These are phyloP conservation scores for Periphyllus acericola DNA, from an alignment of 2,888 invertebrate genomes.

Conservation along the genomic window DNA sequence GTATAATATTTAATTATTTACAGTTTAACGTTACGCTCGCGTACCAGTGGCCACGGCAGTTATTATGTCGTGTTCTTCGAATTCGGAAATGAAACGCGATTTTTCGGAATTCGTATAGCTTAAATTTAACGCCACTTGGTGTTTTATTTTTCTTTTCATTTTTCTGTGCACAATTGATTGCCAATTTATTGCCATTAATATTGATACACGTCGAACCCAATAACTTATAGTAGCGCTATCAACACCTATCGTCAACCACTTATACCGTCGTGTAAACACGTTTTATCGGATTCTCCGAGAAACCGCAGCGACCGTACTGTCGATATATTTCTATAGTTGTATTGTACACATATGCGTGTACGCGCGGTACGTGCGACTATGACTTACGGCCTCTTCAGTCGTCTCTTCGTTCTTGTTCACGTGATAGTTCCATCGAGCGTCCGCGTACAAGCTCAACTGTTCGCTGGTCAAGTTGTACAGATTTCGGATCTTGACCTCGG, in stretches of 20 bases:
- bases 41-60: not conserved
- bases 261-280: not conserved
- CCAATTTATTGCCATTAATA: too few species aligned
- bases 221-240: too few species aligned
- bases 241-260: not conserved
- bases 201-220: too few species aligned
- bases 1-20: not conserved
- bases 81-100: not conserved
- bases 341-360: too few species aligned
- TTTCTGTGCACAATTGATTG: not conserved
- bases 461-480: not conserved
- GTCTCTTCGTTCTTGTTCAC: not conserved
- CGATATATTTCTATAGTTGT: not conserved
- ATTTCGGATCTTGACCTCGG: constrained; percentile 7
- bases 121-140: not conserved
- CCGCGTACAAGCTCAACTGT: constrained; percentile 29
- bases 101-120: not conserved
- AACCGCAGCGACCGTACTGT: not conserved
- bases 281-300: not conserved
- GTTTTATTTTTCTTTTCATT: too few species aligned
- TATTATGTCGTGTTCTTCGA: not conserved
- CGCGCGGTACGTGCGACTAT: too few species aligned
- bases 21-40: not conserved
- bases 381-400: constrained; percentile 28
- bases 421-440: constrained; percentile 43